Percentiles rank a stretch among this genome's conserved stretches.
Evolutionary conservation across 2,113 vertebrate genomes (phyloP).

Genomic region (Cnemophilus loriae): DNA sequence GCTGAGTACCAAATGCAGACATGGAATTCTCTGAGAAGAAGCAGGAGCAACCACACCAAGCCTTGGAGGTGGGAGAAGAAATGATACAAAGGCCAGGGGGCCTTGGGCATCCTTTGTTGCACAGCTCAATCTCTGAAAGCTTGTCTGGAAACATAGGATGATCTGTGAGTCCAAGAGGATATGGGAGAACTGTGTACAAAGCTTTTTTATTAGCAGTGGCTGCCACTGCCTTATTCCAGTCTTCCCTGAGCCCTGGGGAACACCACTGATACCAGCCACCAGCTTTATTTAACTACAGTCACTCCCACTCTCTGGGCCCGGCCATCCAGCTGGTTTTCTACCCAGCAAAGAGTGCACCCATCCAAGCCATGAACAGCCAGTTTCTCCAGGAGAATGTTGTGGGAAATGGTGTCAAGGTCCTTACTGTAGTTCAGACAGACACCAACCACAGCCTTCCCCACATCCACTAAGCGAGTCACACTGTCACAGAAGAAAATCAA

Average conservation of each 20-base stretch:
- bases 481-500: background rate
- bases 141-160: background rate
- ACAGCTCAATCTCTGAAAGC: background rate
- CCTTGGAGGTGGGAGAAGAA: background rate
- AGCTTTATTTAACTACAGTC: background rate
- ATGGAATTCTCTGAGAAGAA: background rate
- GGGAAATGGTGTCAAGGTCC: background rate
- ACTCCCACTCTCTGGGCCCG: background rate
- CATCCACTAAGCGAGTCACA: background rate
- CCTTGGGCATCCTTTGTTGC: background rate
- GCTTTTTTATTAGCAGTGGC: background rate
- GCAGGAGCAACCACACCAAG: background rate
- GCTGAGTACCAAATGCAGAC: background rate
- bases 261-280: background rate
- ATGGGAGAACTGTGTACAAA: background rate
- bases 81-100: background rate
- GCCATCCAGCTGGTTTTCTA: background rate
- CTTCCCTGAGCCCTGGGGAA: background rate
- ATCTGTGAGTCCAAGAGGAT: background rate
- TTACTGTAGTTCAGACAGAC: background rate
- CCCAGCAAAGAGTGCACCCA: background rate
- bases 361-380: background rate
- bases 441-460: background rate
- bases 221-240: background rate
- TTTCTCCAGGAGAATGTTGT: background rate